These are phyloP conservation scores for Trididemnum clinides DNA, from an alignment of 23 tunicate species.

Conservation along the genomic window DNA sequence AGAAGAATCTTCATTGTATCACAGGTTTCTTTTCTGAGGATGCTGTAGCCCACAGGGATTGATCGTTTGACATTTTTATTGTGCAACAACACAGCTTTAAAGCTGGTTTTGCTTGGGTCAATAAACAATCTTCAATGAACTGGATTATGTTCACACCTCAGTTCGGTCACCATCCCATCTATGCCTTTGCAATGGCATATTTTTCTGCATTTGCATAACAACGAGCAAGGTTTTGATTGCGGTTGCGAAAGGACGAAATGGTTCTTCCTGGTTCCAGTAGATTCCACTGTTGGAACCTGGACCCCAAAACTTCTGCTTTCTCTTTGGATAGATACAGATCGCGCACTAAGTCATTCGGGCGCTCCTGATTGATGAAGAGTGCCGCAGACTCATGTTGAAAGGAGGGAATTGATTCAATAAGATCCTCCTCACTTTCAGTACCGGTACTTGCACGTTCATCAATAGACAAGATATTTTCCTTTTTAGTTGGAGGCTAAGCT, in stretches of 20 bases:
- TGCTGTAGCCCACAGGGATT: background rate
- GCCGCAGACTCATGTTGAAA: background rate
- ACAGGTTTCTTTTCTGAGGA: background rate
- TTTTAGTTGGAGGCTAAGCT: background rate
- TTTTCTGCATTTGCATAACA: background rate
- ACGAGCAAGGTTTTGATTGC: background rate
- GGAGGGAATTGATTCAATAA: background rate
- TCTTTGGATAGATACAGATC: background rate
- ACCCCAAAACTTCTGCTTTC: constrained; percentile 11
- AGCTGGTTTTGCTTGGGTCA: too few relatives aligned
- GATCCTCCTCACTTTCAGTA: too few relatives aligned
- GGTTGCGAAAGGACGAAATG: background rate
- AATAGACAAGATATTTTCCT: background rate
- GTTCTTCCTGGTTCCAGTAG: background rate
- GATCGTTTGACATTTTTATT: background rate
- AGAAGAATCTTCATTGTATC: background rate
- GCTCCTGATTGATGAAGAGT: background rate
- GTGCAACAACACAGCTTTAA: too few relatives aligned
- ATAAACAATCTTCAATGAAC: background rate
- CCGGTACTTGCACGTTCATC: background rate
- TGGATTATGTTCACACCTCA: constrained; percentile 4
- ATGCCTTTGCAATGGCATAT: background rate
- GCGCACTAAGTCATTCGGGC: background rate
- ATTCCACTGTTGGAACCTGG: constrained; percentile 12
- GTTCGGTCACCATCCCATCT: background rate